Conservation (phyloP, 2,888 invertebrate species). For the Ptilodon capucinus region DNA sequence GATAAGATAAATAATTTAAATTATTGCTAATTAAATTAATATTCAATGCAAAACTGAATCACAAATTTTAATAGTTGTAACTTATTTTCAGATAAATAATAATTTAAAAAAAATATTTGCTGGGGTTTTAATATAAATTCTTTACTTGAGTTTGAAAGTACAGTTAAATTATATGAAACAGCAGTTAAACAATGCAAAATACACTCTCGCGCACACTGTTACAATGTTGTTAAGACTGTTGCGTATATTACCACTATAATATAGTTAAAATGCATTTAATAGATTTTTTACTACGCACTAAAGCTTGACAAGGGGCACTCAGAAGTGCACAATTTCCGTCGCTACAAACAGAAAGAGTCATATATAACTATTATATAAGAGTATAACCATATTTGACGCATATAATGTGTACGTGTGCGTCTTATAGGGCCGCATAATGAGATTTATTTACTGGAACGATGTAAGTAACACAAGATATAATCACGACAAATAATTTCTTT, state of each 20-base stretch:
- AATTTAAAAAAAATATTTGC: too few relatives aligned
- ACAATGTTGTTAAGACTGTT: conserved; percentile 41
- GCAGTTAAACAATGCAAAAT: conserved; percentile 12
- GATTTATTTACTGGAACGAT: conserved; percentile 31
- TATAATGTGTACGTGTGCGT: neutral
- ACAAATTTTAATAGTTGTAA: too few relatives aligned
- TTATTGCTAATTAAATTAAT: too few relatives aligned
- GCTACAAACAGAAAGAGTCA: conserved; percentile 37
- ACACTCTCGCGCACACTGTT: conserved; percentile 27
- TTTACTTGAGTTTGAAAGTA: too few relatives aligned
- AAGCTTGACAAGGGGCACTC: conserved; percentile 38
- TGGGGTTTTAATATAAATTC: too few relatives aligned
- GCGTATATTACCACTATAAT: conserved; percentile 53
- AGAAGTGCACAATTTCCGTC: neutral
- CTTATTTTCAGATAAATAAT: too few relatives aligned
- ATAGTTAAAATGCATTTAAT: conserved; percentile 53
- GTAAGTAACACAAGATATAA: conserved; percentile 25
- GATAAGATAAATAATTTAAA: too few relatives aligned
- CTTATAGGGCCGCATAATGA: neutral
- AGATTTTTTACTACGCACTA: conserved; percentile 54
- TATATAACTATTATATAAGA: too few relatives aligned
- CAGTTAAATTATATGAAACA: neutral
- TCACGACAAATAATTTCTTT: conserved; percentile 36
- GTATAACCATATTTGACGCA: neutral
- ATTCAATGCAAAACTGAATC: too few relatives aligned